phyloP scores from a whole-genome alignment of 1,140 invertebrate species.

The Leptoteleia sp. region DNA sequence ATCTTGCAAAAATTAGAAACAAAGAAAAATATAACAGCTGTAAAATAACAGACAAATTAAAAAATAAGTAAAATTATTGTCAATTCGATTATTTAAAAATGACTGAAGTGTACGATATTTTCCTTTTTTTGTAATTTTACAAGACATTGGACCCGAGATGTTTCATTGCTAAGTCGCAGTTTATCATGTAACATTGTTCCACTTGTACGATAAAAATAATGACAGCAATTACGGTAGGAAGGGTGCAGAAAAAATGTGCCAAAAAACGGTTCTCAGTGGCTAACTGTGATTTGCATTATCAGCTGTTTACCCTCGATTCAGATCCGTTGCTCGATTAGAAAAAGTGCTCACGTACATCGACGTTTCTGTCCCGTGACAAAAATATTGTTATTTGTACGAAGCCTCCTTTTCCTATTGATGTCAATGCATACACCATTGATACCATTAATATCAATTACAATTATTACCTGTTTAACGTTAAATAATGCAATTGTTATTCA shows the following conservation, averaged over 20 bases:
- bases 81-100: no score
- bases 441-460: conserved; percentile 3
- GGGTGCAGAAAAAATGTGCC: conserved; percentile 30
- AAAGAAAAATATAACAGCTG: no score
- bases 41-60: no score
- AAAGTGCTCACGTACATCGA: conserved; percentile 60
- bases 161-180: no score
- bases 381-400: conserved; percentile 1
- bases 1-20: no score
- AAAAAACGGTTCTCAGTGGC: conserved; percentile 39
- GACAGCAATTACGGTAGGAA: conserved; percentile 17
- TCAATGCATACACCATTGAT: not conserved
- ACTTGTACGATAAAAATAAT: conserved; percentile 17
- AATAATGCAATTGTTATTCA: no score
- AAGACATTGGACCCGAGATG: no score
- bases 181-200: conserved; percentile 9
- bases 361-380: conserved; percentile 23
- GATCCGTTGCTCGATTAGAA: conserved; percentile 39
- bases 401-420: conserved; percentile 2
- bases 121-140: no score
- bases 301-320: conserved; percentile 38
- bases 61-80: no score
- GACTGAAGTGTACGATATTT: no score
- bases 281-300: conserved; percentile 50
- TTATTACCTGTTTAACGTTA: no score